Base-by-base conservation (phyloP, 2,113 vertebrate species). In the Danio rerio region DNA sequence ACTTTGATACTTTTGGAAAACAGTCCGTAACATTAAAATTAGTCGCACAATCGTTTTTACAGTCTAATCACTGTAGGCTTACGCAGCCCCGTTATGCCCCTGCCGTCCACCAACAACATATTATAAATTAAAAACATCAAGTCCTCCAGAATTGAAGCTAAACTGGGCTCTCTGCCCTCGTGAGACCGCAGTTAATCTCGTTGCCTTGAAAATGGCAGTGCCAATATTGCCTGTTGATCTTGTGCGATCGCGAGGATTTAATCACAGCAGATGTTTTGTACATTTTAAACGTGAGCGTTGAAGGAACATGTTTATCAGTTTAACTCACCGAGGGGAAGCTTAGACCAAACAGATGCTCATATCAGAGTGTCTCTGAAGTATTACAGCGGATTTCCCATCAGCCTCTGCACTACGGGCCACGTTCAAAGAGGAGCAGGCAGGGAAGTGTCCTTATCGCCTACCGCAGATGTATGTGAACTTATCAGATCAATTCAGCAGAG, bases 371-470 rank as follows among this genome's bases (percentile, higher is more conserved):
- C 84, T 90, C 77, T 87, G 85, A 86, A 83, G 90, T 84, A 85
- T 87, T 86, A 86, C 89, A 83, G 78, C 89, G 77, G 85, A 87
- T 89, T 85, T 86, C 85, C 72, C 66, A 90, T 88, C 83, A 87
- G 72, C 13, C 42, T n/a, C 79, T 77, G 12, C 84, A 47, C 75
- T 74, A 78, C 84, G 76, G 76, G 88, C 87, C 79, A 81, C 83
- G 87, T 86, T 89, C 88, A 90, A 87, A 91, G 85, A 59, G 69
- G 86, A 82, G 86, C 84, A 88, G 81, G 78, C 83, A 72, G 90
- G 88, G 89, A 89, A 78, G 59, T 80, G n/a, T 55, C 68, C 90
- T 93, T 92, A 94, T 93, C 92, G 16, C 82, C 55, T 55, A 82
- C 86, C 63, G 73, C 91, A 91, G 88, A 92, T 89, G 87, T 87